Evolutionary conservation across 2,888 invertebrate species (phyloP).

Genomic region (Microchrysa polita): DNA sequence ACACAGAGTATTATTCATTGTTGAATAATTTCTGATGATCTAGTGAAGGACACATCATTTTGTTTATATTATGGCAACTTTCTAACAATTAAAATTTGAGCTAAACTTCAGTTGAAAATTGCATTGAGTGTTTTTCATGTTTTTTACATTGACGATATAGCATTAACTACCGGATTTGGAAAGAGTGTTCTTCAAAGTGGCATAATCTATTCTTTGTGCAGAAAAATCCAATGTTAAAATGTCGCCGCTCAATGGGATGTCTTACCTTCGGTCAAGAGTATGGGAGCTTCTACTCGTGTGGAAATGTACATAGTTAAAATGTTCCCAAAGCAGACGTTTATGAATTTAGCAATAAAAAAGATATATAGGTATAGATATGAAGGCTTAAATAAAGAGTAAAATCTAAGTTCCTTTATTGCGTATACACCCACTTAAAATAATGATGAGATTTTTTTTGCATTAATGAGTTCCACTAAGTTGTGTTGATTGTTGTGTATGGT

Average conservation of each 20-base stretch:
- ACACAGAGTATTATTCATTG: too few relatives aligned
- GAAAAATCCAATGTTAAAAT: slow-evolving; percentile 9
- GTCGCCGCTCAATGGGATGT: neutral
- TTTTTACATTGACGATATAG: too few relatives aligned
- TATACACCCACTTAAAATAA: slow-evolving; percentile 7
- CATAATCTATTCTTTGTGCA: slow-evolving; percentile 1
- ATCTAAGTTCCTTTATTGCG: neutral
- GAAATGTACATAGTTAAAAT: neutral
- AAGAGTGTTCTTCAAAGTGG: neutral
- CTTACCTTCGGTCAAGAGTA: slow-evolving; percentile 20
- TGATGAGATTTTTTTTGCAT: slow-evolving; percentile 1
- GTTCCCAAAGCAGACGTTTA: neutral
- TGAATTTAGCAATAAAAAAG: too few relatives aligned
- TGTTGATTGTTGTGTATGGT: neutral
- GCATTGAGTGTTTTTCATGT: too few relatives aligned
- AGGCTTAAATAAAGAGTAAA: too few relatives aligned
- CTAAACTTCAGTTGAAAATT: too few relatives aligned
- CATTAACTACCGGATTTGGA: neutral
- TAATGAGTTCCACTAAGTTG: neutral
- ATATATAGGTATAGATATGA: too few relatives aligned
- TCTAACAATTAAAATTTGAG: too few relatives aligned
- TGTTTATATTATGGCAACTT: too few relatives aligned
- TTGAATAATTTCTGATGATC: too few relatives aligned
- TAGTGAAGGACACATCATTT: too few relatives aligned
- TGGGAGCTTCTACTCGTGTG: too few relatives aligned